Conservation (phyloP, 2,888 invertebrate genomes). For the Sphinx pinastri region DNA sequence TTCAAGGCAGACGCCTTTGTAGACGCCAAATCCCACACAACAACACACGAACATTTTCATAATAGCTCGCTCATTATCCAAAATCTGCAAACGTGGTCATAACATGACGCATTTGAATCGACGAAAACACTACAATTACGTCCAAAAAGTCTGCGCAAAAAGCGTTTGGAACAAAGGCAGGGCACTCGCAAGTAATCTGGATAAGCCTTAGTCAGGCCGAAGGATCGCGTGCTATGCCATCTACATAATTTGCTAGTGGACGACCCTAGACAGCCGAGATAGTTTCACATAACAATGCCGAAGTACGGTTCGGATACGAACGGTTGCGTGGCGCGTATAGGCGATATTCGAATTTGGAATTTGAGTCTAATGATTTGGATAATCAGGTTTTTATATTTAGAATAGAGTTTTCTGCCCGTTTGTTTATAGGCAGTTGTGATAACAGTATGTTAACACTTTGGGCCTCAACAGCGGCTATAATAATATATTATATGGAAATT, state of each 20-base stretch:
- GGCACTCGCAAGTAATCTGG: constrained; percentile 42
- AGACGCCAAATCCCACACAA: not conserved
- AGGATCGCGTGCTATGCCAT: constrained; percentile 45
- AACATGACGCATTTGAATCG: constrained; percentile 15
- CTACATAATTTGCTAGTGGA: constrained; percentile 52
- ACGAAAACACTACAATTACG: constrained; percentile 22
- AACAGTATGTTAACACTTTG: no score
- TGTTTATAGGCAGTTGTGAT: not conserved
- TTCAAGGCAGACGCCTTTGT: not conserved
- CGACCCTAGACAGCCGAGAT: constrained; percentile 39
- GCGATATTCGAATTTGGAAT: no score
- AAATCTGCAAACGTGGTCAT: constrained; percentile 14
- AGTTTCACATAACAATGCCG: constrained; percentile 42
- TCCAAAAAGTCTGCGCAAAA: constrained; percentile 33
- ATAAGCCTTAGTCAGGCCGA: constrained; percentile 44
- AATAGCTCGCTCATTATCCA: constrained; percentile 14
- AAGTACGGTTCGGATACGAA: constrained; percentile 15
- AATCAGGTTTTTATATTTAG: not conserved
- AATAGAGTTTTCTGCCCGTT: not conserved
- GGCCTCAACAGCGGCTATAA: no score
- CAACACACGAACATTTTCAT: not conserved
- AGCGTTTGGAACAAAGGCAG: constrained; percentile 38
- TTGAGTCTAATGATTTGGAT: no score
- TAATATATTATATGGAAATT: no score
- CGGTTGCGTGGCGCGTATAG: not conserved